Conservation (phyloP, 2,113 vertebrate species). For the Pollachius pollachius region DNA sequence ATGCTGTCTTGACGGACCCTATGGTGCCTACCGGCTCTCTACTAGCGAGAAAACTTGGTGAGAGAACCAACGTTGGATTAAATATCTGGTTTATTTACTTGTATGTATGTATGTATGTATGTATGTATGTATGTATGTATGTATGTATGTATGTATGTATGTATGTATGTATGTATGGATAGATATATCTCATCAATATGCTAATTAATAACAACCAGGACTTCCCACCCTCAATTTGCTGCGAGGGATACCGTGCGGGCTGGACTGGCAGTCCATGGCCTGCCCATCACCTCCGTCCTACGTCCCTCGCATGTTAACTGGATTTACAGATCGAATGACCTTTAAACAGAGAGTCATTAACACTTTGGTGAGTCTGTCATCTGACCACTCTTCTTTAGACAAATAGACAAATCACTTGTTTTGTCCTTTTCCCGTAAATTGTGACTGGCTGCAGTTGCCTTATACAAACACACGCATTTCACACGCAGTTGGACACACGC, state of each 20-base stretch:
- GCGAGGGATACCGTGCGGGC: constrained; percentile 56
- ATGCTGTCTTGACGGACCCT: constrained; percentile 69
- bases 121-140: too few relatives aligned
- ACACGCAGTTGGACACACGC: too few relatives aligned
- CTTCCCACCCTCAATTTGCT: constrained; percentile 66
- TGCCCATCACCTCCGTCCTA: constrained; percentile 73
- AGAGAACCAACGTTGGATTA: constrained; percentile 3
- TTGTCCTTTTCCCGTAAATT: too few relatives aligned
- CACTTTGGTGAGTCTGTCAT: constrained; percentile 50
- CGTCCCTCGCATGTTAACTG: constrained; percentile 73
- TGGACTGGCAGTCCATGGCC: constrained; percentile 61
- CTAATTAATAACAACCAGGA: constrained; percentile 31
- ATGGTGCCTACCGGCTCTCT: constrained; percentile 57
- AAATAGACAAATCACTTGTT: too few relatives aligned
- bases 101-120: not conserved
- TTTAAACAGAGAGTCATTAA: constrained; percentile 78
- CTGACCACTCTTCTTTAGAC: too few relatives aligned
- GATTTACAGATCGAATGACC: constrained; percentile 76
- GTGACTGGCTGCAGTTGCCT: too few relatives aligned
- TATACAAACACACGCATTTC: too few relatives aligned
- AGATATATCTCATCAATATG: too few relatives aligned
- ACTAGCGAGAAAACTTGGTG: constrained; percentile 60
- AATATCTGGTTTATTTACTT: not conserved
- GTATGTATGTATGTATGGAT: too few relatives aligned
- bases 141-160: too few relatives aligned